Base-by-base conservation (phyloP, 2,888 invertebrate genomes). In the Drosophila buzzatii region DNA sequence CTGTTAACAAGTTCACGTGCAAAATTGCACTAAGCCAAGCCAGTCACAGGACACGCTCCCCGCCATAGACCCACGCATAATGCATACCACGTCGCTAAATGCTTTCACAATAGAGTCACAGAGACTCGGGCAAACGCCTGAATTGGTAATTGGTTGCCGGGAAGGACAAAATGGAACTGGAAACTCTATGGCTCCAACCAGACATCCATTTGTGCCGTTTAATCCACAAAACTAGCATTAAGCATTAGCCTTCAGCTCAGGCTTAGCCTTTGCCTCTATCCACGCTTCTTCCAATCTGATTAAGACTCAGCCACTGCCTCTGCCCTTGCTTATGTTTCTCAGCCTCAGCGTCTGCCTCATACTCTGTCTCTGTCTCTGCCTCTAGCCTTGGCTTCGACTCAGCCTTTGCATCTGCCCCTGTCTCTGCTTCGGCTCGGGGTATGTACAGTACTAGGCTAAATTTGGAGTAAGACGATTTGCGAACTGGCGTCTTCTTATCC, bases 1-100 rank as follows among this genome's bases (percentile, higher is more conserved):
- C 79, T 70, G 73, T 72, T 83, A 84, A 83, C 82, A 81, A 73
- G 82, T 79, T 86, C 85, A 87, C 82, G 87, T 83, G 87, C 82
- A 67, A 79, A 84, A 83, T 84, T 83, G 76, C 69, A 82, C 65
- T 85, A 79, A 79, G 60, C 70, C 73, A 65, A 76, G 59, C 56
- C 51, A 23, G 59, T 59, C 51, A 23, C 18, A 66, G 72, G 61
- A 68, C 70, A 64, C 45, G 64, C 45, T 44, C 31, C 33, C 16
- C 23, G n/a, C 23, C 3, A 23, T 23, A 42, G 42, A 52, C 18
- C 37, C 10, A 47, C 10, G n/a, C 12, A 33, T 9, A 49, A 49
- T n/a, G 3, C 16, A 58, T 41, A 62, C 41, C 68, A 35, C 51
- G 60, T 23, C 49, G 63, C 60, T 69, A 74, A 74, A 68, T 64